These are phyloP conservation scores for Solenodon paradoxus DNA, from an alignment of 2,113 vertebrate genomes.

Conservation along the genomic window DNA sequence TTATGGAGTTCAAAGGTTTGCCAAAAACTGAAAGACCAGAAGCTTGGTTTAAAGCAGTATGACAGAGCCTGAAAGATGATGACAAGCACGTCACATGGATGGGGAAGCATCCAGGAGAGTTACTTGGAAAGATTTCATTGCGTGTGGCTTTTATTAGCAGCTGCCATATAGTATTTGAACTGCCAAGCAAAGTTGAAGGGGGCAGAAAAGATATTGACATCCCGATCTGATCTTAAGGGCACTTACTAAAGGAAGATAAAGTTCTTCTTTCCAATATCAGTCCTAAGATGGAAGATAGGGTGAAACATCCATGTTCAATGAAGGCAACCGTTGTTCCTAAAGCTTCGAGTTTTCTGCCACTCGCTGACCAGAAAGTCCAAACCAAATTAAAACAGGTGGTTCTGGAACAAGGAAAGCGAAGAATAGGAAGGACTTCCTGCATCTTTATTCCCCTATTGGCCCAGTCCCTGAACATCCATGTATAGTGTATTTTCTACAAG, in stretches of 20 bases:
- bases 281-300: neutral
- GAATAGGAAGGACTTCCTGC: rapidly evolving
- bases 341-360: neutral
- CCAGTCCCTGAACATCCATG: neutral
- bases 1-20: neutral
- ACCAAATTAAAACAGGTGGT: neutral
- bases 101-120: neutral
- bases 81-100: neutral
- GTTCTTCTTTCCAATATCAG: neutral
- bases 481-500: neutral
- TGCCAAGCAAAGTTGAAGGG: neutral
- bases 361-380: neutral
- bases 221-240: neutral
- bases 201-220: neutral
- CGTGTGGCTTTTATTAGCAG: neutral
- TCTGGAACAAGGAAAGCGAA: neutral
- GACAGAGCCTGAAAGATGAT: neutral
- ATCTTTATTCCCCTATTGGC: neutral
- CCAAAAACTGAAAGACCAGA: neutral
- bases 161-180: neutral
- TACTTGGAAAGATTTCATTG: neutral
- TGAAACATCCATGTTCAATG: neutral
- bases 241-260: neutral
- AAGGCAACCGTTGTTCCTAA: neutral
- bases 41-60: neutral